These are phyloP conservation scores for Eubasilissa regina DNA, from an alignment of 1,140 invertebrate genomes.

Conservation along the genomic window DNA sequence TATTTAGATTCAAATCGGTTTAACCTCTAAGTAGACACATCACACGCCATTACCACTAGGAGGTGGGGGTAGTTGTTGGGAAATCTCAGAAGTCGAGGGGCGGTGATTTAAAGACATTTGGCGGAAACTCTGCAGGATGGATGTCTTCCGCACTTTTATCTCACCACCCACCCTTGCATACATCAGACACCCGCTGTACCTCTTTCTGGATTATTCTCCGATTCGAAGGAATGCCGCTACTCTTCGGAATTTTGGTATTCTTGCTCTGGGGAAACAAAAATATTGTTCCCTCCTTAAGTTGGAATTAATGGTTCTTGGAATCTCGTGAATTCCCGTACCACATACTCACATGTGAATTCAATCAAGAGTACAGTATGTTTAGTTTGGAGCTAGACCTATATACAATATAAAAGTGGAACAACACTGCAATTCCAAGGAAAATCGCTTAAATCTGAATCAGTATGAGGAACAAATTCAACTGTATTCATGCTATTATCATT, in stretches of 20 bases:
- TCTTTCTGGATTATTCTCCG: background rate
- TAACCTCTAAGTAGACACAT: conserved; percentile 15
- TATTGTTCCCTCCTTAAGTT: background rate
- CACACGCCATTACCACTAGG: conserved; percentile 18
- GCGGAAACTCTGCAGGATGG: conserved; percentile 23
- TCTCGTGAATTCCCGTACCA: too few relatives aligned
- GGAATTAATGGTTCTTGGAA: too few relatives aligned
- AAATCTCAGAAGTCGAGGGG: background rate
- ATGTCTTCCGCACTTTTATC: conserved; percentile 40
- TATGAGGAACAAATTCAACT: too few relatives aligned
- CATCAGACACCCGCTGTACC: background rate
- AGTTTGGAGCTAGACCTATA: too few relatives aligned
- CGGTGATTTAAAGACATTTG: conserved; percentile 23
- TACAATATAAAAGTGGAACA: too few relatives aligned
- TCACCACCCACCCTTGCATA: conserved; percentile 23
- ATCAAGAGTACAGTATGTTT: too few relatives aligned
- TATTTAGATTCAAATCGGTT: background rate
- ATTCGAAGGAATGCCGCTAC: background rate
- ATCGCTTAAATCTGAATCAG: too few relatives aligned
- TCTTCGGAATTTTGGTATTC: background rate
- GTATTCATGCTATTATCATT: too few relatives aligned
- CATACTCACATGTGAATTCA: too few relatives aligned
- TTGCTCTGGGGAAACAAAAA: background rate
- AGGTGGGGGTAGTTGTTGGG: background rate
- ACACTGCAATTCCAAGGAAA: too few relatives aligned